A percentile compares a stretch with the other conserved stretches of the same genome.
Conservation (phyloP, 2,113 vertebrate genomes). For the Tylochromis polylepis region DNA sequence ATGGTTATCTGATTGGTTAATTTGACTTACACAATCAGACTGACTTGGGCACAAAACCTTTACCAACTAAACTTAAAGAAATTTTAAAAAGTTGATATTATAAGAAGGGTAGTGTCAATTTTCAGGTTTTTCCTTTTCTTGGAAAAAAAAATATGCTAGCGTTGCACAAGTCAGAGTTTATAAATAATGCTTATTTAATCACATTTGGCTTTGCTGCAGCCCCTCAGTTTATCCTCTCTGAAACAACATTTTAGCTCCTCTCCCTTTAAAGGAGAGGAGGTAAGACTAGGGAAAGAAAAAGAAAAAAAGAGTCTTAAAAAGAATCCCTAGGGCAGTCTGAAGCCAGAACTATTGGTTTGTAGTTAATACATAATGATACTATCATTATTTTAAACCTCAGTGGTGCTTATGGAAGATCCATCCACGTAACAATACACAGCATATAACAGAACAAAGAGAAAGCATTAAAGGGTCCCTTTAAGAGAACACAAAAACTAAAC, state of each 20-base stretch:
- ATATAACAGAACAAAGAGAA: background rate
- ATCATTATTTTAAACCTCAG: background rate
- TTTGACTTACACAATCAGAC: background rate
- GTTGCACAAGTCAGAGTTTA: background rate
- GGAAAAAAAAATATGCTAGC: background rate
- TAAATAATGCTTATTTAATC: background rate
- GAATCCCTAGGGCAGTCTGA: background rate
- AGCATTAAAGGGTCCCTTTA: background rate
- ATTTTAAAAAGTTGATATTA: background rate
- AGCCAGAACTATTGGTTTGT: background rate
- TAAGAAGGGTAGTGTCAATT: background rate
- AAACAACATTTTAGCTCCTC: background rate
- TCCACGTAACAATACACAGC: background rate
- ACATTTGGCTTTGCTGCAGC: background rate
- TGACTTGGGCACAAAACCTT: accelerated
- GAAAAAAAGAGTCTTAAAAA: background rate
- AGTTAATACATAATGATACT: background rate
- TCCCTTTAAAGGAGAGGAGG: background rate
- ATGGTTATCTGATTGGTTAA: background rate
- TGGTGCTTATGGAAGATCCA: background rate
- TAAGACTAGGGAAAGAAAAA: background rate
- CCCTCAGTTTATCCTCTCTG: background rate
- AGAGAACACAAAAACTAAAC: background rate
- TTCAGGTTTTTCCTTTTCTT: background rate
- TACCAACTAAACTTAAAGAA: background rate